Percentiles rank a stretch among this genome's conserved stretches.
Conservation (phyloP, 2,797 vertebrate species). For the Acipenser oxyrinchus region DNA sequence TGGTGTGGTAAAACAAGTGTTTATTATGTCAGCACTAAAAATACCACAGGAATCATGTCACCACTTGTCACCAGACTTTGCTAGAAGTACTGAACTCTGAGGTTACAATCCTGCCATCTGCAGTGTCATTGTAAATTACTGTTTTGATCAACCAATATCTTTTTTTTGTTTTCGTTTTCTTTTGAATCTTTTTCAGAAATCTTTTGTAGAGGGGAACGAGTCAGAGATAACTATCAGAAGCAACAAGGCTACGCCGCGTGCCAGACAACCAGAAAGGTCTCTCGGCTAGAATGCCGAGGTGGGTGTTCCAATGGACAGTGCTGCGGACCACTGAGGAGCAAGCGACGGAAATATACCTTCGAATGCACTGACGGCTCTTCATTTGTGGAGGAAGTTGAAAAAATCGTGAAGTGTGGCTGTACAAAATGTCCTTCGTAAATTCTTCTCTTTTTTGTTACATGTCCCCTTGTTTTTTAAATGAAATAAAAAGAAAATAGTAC, state of each 20-base stretch:
- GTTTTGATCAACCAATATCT: too few relatives aligned
- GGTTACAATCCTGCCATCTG: too few relatives aligned
- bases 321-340: slow-evolving; percentile 87
- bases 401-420: slow-evolving; percentile 95
- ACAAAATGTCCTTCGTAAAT: slow-evolving; percentile 76
- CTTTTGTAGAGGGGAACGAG: slow-evolving; percentile 93
- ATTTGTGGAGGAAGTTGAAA: slow-evolving; percentile 95
- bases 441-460: slow-evolving; percentile 17
- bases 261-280: slow-evolving; percentile 97
- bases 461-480: slow-evolving; percentile 18
- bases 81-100: too few relatives aligned
- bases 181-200: slow-evolving; percentile 65
- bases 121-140: too few relatives aligned
- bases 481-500: slow-evolving; percentile 25
- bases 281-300: slow-evolving; percentile 86
- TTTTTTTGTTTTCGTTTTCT: slow-evolving; percentile 13
- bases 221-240: slow-evolving; percentile 95
- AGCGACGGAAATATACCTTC: slow-evolving; percentile 96
- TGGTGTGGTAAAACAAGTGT: background rate
- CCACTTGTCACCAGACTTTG: too few relatives aligned
- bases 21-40: too few relatives aligned
- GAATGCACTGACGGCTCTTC: slow-evolving; percentile 96
- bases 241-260: slow-evolving; percentile 97
- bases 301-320: slow-evolving; percentile 76
- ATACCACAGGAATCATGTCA: too few relatives aligned